Percentiles rank a stretch among this genome's conserved stretches.
phyloP scores from a whole-genome alignment of 2,888 invertebrate genomes.

The Eurois occulta region DNA sequence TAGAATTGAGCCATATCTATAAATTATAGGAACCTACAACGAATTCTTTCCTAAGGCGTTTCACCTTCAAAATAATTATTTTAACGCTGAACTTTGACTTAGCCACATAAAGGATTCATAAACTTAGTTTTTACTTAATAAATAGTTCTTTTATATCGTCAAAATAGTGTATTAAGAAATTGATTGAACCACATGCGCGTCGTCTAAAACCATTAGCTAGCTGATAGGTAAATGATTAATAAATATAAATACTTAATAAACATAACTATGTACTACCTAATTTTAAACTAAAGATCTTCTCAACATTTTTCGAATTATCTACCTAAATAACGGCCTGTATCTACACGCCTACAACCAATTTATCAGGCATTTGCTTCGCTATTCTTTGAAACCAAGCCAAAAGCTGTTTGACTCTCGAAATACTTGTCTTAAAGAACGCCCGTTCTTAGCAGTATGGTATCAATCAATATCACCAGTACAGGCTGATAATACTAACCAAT shows the following conservation, averaged over 20 bases:
- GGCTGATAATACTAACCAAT: not conserved
- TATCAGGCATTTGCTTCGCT: not conserved
- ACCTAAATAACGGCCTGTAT: not conserved
- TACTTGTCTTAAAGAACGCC: not conserved
- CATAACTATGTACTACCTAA: conserved; percentile 13
- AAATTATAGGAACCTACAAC: conserved; percentile 49
- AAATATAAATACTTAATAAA: conserved; percentile 13
- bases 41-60: conserved; percentile 49
- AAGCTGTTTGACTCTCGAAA: not conserved
- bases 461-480: not conserved
- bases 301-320: not conserved
- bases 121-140: conserved; percentile 6
- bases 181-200: conserved; percentile 6
- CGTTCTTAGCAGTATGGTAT: not conserved
- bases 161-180: conserved; percentile 7
- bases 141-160: conserved; percentile 1
- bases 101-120: conserved; percentile 1
- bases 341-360: not conserved
- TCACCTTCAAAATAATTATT: conserved; percentile 12
- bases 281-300: conserved; percentile 19
- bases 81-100: conserved; percentile 1
- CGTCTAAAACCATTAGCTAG: conserved; percentile 6
- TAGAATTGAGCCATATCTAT: conserved; percentile 37
- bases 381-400: not conserved
- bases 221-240: conserved; percentile 27